A percentile compares a stretch with the other conserved stretches of the same genome.
phyloP scores from a whole-genome alignment of 2,888 invertebrate genomes.

The Smittia aterrima region DNA sequence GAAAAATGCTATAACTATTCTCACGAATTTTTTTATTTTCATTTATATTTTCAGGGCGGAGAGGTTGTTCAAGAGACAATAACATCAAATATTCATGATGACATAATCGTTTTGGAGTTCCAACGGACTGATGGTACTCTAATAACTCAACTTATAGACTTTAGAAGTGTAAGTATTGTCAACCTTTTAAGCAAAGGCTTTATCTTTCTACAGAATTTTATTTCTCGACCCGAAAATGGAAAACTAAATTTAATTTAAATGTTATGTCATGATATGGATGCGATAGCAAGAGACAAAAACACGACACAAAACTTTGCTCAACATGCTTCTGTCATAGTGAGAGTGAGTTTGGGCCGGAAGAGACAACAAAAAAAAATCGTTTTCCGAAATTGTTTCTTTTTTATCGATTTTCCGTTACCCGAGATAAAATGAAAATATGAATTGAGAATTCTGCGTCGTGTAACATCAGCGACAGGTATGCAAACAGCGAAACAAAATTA shows the following conservation, averaged over 20 bases:
- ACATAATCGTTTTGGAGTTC: conserved; percentile 85
- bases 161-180: conserved; percentile 76
- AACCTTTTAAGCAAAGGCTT: neutral
- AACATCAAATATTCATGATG: conserved; percentile 85
- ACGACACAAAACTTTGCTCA: too few relatives aligned
- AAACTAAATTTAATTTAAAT: too few relatives aligned
- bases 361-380: neutral
- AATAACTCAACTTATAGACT: conserved; percentile 90
- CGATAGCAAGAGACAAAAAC: too few relatives aligned
- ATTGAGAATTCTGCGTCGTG: neutral
- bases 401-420: conserved; percentile 18
- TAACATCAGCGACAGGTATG: conserved; percentile 2
- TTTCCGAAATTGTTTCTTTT: conserved; percentile 3
- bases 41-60: conserved; percentile 69
- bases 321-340: too few relatives aligned
- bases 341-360: neutral
- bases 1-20: neutral
- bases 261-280: too few relatives aligned
- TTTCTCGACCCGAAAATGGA: neutral
- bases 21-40: conserved; percentile 12
- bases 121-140: conserved; percentile 87
- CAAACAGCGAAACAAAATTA: neutral
- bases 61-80: conserved; percentile 92
- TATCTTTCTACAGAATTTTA: neutral
- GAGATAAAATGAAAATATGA: neutral